Evolutionary conservation across 2,797 vertebrate species (phyloP).

Genomic region (Rhinichthys osculus): DNA sequence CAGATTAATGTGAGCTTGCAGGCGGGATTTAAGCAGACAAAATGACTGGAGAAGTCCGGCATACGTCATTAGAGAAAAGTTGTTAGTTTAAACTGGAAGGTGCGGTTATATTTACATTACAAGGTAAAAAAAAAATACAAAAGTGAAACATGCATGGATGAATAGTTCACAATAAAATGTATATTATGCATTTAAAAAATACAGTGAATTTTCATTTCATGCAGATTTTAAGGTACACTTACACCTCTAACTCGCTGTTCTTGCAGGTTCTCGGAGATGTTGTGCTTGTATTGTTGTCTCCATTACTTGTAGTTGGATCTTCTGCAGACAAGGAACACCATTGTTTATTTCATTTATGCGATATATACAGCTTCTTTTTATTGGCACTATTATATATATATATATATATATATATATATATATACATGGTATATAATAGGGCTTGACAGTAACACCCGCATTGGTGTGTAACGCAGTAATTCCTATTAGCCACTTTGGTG

Average conservation of each 20-base stretch:
- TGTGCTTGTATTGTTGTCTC: conserved; percentile 84
- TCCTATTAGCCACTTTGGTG: no score
- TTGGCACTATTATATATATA: neutral
- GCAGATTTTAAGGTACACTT: conserved; percentile 8
- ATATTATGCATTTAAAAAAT: neutral
- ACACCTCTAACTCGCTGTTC: conserved; percentile 84
- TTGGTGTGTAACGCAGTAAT: no score
- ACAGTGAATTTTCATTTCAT: neutral
- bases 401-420: neutral
- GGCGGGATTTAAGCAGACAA: neutral
- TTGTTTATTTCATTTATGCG: neutral
- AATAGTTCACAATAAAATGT: neutral
- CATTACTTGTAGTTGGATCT: conserved; percentile 94
- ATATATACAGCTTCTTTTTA: neutral
- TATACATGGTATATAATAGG: no score
- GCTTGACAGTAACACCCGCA: no score
- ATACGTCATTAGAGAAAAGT: neutral
- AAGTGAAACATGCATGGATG: neutral
- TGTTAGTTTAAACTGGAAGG: neutral
- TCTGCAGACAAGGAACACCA: conserved; percentile 72
- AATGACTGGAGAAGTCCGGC: neutral
- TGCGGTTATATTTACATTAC: neutral
- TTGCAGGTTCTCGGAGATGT: conserved; percentile 76
- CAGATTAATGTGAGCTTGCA: neutral
- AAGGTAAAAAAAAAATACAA: neutral